Conservation (phyloP, 37 sponge, comb jelly and placozoan species). For the Geodia barretti region DNA sequence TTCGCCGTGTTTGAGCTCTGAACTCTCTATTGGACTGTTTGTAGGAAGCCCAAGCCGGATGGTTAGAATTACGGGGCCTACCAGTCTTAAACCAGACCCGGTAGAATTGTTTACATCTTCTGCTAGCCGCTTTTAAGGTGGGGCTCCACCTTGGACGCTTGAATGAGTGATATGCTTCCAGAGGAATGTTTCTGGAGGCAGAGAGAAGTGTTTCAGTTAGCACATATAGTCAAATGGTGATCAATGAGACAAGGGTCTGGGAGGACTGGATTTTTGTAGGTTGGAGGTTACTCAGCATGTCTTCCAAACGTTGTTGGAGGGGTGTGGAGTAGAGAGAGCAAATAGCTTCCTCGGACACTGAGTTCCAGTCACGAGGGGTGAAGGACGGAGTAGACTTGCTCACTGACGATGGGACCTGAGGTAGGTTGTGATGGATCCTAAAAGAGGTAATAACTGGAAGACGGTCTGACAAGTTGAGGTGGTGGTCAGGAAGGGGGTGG, state of each 20-base stretch:
- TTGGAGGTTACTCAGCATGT: background rate
- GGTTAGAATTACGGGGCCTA: background rate
- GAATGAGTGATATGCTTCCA: background rate
- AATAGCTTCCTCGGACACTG: background rate
- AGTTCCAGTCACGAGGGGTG: background rate
- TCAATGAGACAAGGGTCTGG: background rate
- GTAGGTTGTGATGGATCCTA: background rate
- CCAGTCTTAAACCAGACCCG: background rate
- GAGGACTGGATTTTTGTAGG: background rate
- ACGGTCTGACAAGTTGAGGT: background rate
- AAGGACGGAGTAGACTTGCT: background rate
- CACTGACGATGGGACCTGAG: background rate
- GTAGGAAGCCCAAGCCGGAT: background rate
- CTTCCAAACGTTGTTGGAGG: background rate
- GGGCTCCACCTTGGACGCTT: background rate
- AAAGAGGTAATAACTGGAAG: background rate
- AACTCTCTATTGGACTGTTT: background rate
- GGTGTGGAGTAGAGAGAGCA: background rate
- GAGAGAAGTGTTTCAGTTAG: background rate
- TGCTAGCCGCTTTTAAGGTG: background rate
- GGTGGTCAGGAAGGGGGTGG: background rate
- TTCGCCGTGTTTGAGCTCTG: background rate
- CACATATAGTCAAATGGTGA: background rate
- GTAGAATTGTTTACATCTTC: background rate
- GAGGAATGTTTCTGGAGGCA: background rate